Conservation (phyloP, 2,797 vertebrate species). For the Hapalemur alaotrensis region DNA sequence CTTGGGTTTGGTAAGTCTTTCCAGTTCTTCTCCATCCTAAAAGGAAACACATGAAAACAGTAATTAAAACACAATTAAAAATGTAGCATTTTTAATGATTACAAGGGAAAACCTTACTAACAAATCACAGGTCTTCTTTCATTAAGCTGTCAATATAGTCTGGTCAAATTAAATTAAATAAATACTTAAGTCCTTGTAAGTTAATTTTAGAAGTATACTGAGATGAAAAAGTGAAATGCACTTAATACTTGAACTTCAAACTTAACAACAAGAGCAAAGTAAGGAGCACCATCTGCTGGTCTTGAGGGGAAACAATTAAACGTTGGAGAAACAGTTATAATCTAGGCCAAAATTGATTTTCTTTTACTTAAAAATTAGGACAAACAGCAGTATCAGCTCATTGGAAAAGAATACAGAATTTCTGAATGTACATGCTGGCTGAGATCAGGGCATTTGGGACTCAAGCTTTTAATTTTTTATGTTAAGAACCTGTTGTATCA, state of each 20-base stretch:
- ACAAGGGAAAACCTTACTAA: neutral
- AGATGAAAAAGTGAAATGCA: neutral
- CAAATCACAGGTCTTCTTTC: neutral
- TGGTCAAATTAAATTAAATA: conserved; percentile 18
- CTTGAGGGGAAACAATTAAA: neutral
- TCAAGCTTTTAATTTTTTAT: neutral
- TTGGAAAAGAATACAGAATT: neutral
- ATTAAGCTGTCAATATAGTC: neutral
- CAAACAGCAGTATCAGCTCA: neutral
- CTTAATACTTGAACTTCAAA: neutral
- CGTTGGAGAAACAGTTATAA: neutral
- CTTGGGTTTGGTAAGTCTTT: conserved; percentile 91
- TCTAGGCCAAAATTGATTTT: neutral
- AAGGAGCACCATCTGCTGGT: conserved; percentile 77
- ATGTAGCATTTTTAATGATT: conserved; percentile 11
- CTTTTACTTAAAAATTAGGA: conserved; percentile 28
- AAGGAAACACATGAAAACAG: conserved; percentile 70
- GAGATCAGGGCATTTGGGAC: neutral
- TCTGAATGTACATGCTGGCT: neutral
- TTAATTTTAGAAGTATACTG: neutral
- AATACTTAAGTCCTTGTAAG: neutral
- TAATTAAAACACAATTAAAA: conserved; percentile 17
- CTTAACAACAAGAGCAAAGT: neutral
- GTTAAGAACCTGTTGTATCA: neutral
- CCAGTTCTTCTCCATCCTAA: conserved; percentile 96